Percentiles rank a stretch among this genome's conserved stretches.
phyloP scores from a whole-genome alignment of 2,113 vertebrate species.

The Mionectes macconnelli region DNA sequence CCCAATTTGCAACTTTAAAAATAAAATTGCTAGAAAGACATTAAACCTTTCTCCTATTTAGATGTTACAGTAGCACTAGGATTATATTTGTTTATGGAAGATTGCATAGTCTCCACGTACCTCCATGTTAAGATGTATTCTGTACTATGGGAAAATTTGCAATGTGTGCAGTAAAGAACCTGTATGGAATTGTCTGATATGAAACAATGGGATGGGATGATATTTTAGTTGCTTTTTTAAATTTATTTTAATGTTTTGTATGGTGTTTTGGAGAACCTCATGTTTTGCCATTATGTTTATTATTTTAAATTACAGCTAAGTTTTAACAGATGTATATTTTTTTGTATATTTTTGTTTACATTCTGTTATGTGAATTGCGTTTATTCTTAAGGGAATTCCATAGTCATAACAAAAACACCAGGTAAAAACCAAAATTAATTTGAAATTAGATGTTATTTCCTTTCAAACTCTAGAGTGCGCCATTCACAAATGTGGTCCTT shows the following conservation, averaged over 20 bases:
- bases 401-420: background rate
- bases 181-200: background rate
- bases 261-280: background rate
- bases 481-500: background rate
- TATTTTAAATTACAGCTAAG: background rate
- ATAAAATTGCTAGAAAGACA: background rate
- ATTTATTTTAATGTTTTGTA: background rate
- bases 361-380: background rate
- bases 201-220: background rate
- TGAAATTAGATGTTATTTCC: background rate
- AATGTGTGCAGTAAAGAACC: background rate
- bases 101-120: background rate
- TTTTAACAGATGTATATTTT: background rate
- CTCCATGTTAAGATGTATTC: background rate
- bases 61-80: background rate
- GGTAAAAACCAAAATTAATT: background rate
- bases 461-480: background rate
- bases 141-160: background rate
- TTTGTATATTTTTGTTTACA: background rate
- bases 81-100: background rate
- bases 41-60: background rate
- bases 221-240: background rate
- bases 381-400: background rate
- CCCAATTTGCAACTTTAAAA: background rate
- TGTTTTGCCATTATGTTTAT: background rate